Evolutionary conservation across 2,113 vertebrate species (phyloP), one percentile per base, ranked within the genome.

Genomic region (Notothenia rossii): DNA sequence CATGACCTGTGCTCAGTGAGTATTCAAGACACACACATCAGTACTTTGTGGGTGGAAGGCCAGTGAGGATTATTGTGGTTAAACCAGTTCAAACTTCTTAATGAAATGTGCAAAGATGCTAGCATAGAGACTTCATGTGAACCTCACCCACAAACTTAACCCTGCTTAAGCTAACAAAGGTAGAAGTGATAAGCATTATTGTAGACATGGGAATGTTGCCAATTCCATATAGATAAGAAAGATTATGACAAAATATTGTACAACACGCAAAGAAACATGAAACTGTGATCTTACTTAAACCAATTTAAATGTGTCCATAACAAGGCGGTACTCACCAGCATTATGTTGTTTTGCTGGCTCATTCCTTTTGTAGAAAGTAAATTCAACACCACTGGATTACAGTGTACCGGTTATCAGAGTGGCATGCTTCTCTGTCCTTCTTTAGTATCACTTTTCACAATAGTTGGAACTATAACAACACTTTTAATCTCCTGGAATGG

Each of bases 1-100:
- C 74, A 94, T 95, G 92, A 86, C 93, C 68, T 95, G 92, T 66
- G 92, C 93, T 40, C 94, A 95, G 95, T 96, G 79, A 93, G 95
- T 94, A n/a, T 40, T 40, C 36, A 40, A 40, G 36, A 7, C 7
- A 7, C 36, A 40, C 36, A 40, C 36, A 40, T 40, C 7, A 40
- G 5, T 40, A 40, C 36, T 40, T 40, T 17, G 40, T 62, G 10
- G 63, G 6, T 54, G 10, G 55, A 63, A 73, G 46, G 48, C 33
- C 61, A 36, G 11, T 66, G 22, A 54, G 58, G 49, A 66, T 62
- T 54, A 29, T 3, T 36, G n/a, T 29, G 29, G 15, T 45, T 5
- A 55, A 54, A 13, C 10, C 63, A 5, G 7, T 64, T 4, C 53
- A 46, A 64, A 55, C 20, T 14, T 7, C 36, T 64, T 11, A 63